Base-by-base conservation (phyloP, 2,113 vertebrate genomes). In the Drymodes brunneopygia region DNA sequence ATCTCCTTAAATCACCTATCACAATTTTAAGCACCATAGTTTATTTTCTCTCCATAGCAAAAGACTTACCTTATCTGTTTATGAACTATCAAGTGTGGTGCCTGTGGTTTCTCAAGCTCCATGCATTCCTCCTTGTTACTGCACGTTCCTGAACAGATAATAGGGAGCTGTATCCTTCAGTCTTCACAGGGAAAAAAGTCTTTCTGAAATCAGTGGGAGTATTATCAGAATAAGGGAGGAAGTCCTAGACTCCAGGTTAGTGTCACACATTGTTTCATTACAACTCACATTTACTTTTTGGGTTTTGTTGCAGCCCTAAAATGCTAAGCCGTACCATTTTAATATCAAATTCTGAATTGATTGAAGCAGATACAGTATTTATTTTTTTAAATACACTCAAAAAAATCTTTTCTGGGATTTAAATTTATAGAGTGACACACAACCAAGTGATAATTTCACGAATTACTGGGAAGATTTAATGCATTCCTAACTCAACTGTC, bases 1-100 rank as follows among this genome's bases (percentile, higher is more conserved):
- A 91, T 74, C 65, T 92, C 1, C 28, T 60, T 44, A 71, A 89
- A 75, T 89, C 51, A 33, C 51, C 25, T n/a, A 31, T 69, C 71
- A 56, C 82, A 83, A 62, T 83, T 92, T 90, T 83, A 80, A 95
- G 56, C 2, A 2, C 53, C 10, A 28, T 21, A 50, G 62, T 91
- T 95, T 87, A 62, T 94, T 92, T 94, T 94, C n/a, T 86, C 56
- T 48, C 44, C 60, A 28, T 67, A 86, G 64, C 60, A 88, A n/a
- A 93, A 81, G 56, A 62, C 24, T 58, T 91, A 48, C 56, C 50
- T 92, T 94, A 82, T 91, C 70, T 95, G 69, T 94, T 93, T 77
- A 84, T 93, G 69, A 78, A 60, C 56, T 60, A 56, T 81, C 47
- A 35, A 93, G 44, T n/a, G 28, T 28, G 48, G 54, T 40, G 67